Conservation (phyloP, 2,888 invertebrate genomes). For the Drosophila nigricruria region DNA sequence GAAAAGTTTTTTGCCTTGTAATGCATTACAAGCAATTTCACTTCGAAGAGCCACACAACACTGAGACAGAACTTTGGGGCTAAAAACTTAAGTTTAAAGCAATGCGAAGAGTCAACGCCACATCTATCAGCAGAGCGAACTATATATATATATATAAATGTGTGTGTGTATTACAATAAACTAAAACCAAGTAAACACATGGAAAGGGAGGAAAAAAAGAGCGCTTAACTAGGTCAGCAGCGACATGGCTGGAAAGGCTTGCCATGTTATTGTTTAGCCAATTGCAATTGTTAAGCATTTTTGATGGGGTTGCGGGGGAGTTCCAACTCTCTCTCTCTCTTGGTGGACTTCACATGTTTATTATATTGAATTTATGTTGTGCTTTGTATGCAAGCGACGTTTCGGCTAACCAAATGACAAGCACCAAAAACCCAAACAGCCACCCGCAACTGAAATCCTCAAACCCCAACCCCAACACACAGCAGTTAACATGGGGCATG, state of each 20-base stretch:
- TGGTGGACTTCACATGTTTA: slow-evolving; percentile 46
- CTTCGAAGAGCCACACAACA: slow-evolving; percentile 57
- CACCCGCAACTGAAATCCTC: not conserved
- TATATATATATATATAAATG: not conserved
- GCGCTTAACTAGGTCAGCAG: slow-evolving; percentile 55
- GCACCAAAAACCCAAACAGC: slow-evolving; percentile 5
- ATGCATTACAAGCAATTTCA: slow-evolving; percentile 80
- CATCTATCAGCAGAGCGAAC: slow-evolving; percentile 50
- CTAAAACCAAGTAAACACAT: slow-evolving; percentile 43
- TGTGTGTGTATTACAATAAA: slow-evolving; percentile 33
- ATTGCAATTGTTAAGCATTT: slow-evolving; percentile 57
- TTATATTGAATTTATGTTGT: slow-evolving; percentile 58
- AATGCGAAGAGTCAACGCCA: slow-evolving; percentile 47
- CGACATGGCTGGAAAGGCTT: slow-evolving; percentile 17
- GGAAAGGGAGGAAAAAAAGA: not conserved
- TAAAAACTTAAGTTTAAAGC: slow-evolving; percentile 55
- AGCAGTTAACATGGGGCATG: slow-evolving; percentile 28
- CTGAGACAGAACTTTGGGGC: slow-evolving; percentile 19
- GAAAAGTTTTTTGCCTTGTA: slow-evolving; percentile 69
- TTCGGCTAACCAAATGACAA: slow-evolving; percentile 34
- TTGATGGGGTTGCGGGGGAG: slow-evolving; percentile 9
- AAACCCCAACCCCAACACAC: not conserved
- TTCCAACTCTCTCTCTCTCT: not conserved
- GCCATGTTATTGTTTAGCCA: slow-evolving; percentile 56
- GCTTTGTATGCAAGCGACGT: slow-evolving; percentile 58